Base-by-base conservation (phyloP, 1,140 invertebrate genomes). In the Euura saliciscinereae region DNA sequence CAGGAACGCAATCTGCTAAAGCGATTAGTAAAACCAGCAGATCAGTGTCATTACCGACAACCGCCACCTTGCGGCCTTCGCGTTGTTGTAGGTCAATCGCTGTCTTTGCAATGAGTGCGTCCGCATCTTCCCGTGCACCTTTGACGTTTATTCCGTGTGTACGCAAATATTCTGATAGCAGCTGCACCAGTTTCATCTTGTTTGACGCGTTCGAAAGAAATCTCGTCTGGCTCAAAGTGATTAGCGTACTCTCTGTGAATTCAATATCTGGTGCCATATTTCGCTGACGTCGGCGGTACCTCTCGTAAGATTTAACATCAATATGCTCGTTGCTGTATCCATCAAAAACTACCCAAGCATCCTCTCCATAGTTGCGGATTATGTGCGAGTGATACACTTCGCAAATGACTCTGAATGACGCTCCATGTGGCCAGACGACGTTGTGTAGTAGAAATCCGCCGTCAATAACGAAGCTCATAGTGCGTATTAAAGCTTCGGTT, bases 41-140 rank as follows among this genome's bases (percentile, higher is more conserved):
- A 73, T 77, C 76, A 28, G 70, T 45, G 70, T 77, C 76, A 59
- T 69, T 72, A 11, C 72, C 72, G 2, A 77, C 66, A 8, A 77
- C 59, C n/a, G 51, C 51, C 2, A 74, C 70, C 43, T 43, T 8
- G 66, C 67, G 67, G 6, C n/a, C 0, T 42, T 13, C 1, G 2
- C n/a, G 28, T 3, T 73, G 13, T 3, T 6, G 45, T 5, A 51
- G 7, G 10, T 73, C 68, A 7, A 75, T 70, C 0, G 74, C 71
- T 8, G 74, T 75, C 44, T 51, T 6, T 13, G 73, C 66, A 45
- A 73, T 75, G 2, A 75, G 1, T 0, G 51, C 65, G 43, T 75
- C 69, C 7, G 65, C 71, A 45, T 75, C 71, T 65, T 75, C 71
- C 65, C 44, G 2, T 43, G 74, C 71, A 28, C 59, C 11, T 44